Conservation (phyloP, 2,113 vertebrate species). For the Perca fluviatilis region DNA sequence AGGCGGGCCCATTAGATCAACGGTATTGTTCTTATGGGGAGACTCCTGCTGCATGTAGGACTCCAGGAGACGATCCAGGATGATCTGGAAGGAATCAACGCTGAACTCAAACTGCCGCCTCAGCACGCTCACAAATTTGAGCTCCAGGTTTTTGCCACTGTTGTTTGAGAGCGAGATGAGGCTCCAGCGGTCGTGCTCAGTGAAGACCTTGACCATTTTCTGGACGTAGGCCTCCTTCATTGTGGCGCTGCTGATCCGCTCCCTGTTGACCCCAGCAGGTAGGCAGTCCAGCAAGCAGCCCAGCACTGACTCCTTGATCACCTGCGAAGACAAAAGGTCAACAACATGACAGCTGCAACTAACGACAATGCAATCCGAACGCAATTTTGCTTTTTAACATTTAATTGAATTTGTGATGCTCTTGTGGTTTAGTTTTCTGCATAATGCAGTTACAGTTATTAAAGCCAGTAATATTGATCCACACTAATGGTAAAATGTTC, state of each 20-base stretch:
- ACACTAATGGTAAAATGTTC: neutral
- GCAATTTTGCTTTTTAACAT: conserved; percentile 17
- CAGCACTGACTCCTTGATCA: conserved; percentile 94
- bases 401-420: conserved; percentile 4
- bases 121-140: conserved; percentile 93
- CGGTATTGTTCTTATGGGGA: conserved; percentile 50
- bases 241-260: conserved; percentile 92
- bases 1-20: conserved; percentile 55
- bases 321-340: conserved; percentile 82
- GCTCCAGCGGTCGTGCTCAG: conserved; percentile 93
- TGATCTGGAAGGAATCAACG: conserved; percentile 97
- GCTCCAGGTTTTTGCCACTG: conserved; percentile 95
- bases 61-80: conserved; percentile 90
- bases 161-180: conserved; percentile 98
- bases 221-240: conserved; percentile 98
- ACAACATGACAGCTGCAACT: conserved; percentile 56
- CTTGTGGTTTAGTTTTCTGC: conserved; percentile 10
- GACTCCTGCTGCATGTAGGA: conserved; percentile 86
- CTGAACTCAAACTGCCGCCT: conserved; percentile 98
- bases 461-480: conserved; percentile 24
- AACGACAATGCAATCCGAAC: conserved; percentile 24
- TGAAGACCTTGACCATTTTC: conserved; percentile 98
- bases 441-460: conserved; percentile 15
- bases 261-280: conserved; percentile 93
- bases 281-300: conserved; percentile 92